Evolutionary conservation across 2,113 vertebrate species (phyloP).

Genomic region (Nesoenas mayeri): DNA sequence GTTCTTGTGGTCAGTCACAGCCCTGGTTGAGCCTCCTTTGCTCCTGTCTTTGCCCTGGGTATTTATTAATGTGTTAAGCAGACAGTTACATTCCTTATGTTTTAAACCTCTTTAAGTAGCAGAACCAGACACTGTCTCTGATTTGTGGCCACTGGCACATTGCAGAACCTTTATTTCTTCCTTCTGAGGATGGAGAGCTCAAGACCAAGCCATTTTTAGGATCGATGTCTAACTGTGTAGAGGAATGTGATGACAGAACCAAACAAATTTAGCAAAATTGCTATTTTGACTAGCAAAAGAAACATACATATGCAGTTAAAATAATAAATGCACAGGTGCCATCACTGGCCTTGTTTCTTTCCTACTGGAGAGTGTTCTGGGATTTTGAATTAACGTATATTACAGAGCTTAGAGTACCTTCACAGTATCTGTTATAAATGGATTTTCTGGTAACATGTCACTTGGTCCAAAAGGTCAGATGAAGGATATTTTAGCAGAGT

Average conservation of each 20-base stretch:
- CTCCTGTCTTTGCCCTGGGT: neutral
- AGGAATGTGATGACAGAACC: neutral
- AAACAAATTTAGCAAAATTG: neutral
- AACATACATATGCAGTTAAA: neutral
- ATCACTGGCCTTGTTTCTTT: neutral
- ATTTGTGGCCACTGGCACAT: neutral
- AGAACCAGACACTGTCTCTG: neutral
- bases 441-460: neutral
- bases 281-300: neutral
- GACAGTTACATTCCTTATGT: neutral
- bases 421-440: neutral
- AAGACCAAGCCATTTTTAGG: neutral
- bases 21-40: neutral
- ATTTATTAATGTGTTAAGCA: neutral
- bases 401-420: neutral
- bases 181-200: neutral
- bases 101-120: neutral
- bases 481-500: neutral
- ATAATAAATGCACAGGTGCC: neutral
- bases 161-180: neutral
- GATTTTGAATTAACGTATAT: neutral
- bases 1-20: neutral
- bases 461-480: neutral
- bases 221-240: neutral
- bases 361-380: neutral